Evolutionary conservation across 2,797 vertebrate species (phyloP), one percentile per base, ranked within the genome.

Genomic region (Rhadinocentrus ornatus): DNA sequence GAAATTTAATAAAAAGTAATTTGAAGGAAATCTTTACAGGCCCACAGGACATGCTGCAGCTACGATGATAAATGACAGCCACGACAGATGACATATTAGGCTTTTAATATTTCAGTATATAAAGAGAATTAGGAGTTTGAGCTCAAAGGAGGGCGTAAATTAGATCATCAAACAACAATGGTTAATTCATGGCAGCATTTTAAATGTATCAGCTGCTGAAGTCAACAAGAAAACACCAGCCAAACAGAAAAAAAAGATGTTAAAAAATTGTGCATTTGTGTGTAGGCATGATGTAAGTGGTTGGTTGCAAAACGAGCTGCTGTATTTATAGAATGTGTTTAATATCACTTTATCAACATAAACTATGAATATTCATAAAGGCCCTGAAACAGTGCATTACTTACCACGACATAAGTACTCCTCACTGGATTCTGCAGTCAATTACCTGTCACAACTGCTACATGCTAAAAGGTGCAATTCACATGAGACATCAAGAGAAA

Each of bases 51-150:
- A 73, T 44, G 63, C 65, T 52, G 81, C 71, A 32, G 83, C 84
- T 79, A 71, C 41, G 66, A 88, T 92, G 90, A 91, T 87, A 86
- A 86, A 91, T 88, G 90, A 91, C 81, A 75, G 82, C 24, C 77
- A 0, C 71, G 90, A 89, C 92, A 92, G 75, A 67, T 89, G 91
- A 92, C 90, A 92, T 91, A 91, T 92, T 88, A 88, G 86, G 89
- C 84, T 88, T 91, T 93, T 91, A 92, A 92, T 93, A 92, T 91
- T 91, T 91, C 86, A 92, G 85, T 82, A 69, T 86, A 78, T 80
- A 87, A 88, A 90, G 81, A 90, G 83, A 91, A 86, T 90, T 90
- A 87, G 73, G 80, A 89, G 85, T 85, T 90, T 70, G 82, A 89
- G 86, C 81, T 81, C 75, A 81, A 84, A 79, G 84, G 76, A 73